These are phyloP conservation scores for Lethrus apterus DNA, from an alignment of 1,140 invertebrate genomes.

Conservation along the genomic window DNA sequence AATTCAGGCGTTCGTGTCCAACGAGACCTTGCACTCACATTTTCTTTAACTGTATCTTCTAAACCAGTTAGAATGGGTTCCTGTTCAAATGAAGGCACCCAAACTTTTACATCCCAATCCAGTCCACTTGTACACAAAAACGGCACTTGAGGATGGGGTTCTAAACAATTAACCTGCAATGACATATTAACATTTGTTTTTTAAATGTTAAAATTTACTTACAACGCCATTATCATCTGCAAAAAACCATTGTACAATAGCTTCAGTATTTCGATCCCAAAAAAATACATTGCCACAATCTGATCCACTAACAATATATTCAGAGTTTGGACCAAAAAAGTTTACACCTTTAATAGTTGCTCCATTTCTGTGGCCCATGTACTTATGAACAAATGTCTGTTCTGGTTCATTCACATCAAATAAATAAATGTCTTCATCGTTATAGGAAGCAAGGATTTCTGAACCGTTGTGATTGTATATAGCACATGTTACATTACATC, in stretches of 20 bases:
- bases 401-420: constrained; percentile 58
- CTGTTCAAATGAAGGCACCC: constrained; percentile 66
- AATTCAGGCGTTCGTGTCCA: constrained; percentile 14
- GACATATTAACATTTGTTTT: background rate
- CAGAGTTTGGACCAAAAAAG: constrained; percentile 85
- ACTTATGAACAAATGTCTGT: constrained; percentile 54
- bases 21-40: constrained; percentile 16
- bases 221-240: constrained; percentile 84
- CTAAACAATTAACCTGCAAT: constrained; percentile 79
- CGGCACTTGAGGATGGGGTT: constrained; percentile 82
- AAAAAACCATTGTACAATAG: constrained; percentile 80
- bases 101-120: constrained; percentile 89
- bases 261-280: constrained; percentile 85
- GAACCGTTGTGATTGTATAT: constrained; percentile 87
- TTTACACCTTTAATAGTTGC: constrained; percentile 88
- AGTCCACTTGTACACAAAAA: constrained; percentile 85
- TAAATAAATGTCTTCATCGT: constrained; percentile 89
- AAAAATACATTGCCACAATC: constrained; percentile 93
- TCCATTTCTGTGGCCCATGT: constrained; percentile 71
- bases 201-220: constrained; percentile 39
- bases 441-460: constrained; percentile 87
- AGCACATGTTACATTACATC: constrained; percentile 71
- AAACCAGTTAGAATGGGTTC: constrained; percentile 30
- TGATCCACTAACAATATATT: constrained; percentile 88
- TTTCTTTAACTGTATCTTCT: constrained; percentile 25